Evolutionary conservation across 2,888 invertebrate genomes (phyloP), one percentile per base, ranked within the genome.

Genomic region (Nomada fabriciana): DNA sequence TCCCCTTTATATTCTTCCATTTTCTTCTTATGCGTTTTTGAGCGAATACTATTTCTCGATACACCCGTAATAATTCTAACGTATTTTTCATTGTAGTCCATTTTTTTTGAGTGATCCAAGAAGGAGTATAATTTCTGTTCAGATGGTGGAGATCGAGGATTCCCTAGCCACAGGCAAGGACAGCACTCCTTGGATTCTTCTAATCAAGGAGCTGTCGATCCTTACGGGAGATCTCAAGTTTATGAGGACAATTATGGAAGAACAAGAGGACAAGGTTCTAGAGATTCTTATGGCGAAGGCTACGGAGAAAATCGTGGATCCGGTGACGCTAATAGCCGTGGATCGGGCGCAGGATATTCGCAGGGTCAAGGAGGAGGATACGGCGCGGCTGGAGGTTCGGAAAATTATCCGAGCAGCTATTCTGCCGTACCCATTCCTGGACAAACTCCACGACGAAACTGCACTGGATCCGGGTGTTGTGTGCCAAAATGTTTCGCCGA

Each of bases 401-500:
- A 86, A 1, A 88, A 80, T 61, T 89, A 94, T 85, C 93, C 94
- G 2, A 94, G 94, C 80, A 95, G 94, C 87, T 95, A 95, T 84
- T 94, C 94, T 36, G 94, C 94, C 5, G 93, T 94, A 74, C 94
- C 95, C 2, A 94, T 94, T 25, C 94, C 94, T 4, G 94, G 94
- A 74, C 93, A 93, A 2, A 91, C 95, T 89, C 94, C 95, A 89
- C 79, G 94, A n/a, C 95, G 95, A 63, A 96, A 96, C 90, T 97
- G 96, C 89, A 96, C 95, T 0, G 96, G 95, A 15, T 95, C 95
- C 0, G 96, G 96, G 76, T 96, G 96, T 89, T 98, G 98, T 91
- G 95, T 96, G 57, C 97, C 98, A 0, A 97, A 98, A 95, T 98
- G 98, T 94, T 97, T 97, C 86, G 98, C 98, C 1, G 97, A 98